Conservation (phyloP, 2,113 vertebrate species). For the Manacus vitellinus region DNA sequence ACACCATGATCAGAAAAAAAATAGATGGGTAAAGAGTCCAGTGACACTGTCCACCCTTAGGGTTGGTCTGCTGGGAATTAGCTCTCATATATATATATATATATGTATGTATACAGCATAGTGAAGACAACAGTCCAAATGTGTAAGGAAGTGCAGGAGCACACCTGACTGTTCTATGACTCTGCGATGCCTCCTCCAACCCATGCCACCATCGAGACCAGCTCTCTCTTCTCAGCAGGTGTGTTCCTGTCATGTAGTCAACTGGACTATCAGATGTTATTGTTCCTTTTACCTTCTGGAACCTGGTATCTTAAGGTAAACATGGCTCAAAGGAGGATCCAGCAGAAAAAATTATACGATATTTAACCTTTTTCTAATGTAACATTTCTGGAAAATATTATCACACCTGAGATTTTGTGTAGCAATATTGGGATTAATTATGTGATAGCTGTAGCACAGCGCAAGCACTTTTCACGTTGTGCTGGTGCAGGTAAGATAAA, state of each 20-base stretch:
- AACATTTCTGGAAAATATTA: slow-evolving; percentile 33
- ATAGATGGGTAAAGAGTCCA: background rate
- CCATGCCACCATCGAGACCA: background rate
- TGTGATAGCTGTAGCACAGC: slow-evolving; percentile 3
- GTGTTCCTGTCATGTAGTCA: background rate
- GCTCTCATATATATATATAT: background rate
- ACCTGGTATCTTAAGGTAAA: slow-evolving; percentile 7
- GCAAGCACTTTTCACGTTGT: background rate
- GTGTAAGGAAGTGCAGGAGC: background rate
- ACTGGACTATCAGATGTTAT: background rate
- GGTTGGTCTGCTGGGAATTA: background rate
- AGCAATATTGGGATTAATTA: slow-evolving; percentile 31
- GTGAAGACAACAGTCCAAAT: background rate
- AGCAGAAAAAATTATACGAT: background rate
- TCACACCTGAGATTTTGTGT: background rate
- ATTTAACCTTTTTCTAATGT: slow-evolving; percentile 45
- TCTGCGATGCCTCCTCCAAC: background rate
- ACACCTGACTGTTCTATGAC: background rate
- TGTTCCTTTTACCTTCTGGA: background rate
- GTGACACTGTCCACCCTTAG: background rate
- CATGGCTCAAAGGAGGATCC: background rate
- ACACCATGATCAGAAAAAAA: background rate
- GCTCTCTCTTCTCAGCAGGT: background rate
- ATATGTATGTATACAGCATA: too few species aligned
- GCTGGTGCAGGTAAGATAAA: background rate